phyloP scores from a whole-genome alignment of 2,888 invertebrate species.

The Epirrhoe tristata region DNA sequence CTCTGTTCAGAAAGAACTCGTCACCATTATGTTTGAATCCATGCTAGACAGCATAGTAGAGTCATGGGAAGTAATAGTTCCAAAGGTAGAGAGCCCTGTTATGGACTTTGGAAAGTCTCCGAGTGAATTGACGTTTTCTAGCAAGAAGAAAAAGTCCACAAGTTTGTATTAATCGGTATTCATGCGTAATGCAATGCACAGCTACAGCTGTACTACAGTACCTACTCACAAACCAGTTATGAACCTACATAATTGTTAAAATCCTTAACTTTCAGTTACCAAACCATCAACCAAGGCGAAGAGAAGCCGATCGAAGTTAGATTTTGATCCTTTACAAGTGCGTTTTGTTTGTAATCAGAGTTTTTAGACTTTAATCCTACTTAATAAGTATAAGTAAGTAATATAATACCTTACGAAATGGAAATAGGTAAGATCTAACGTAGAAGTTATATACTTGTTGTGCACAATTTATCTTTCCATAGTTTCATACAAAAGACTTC shows the following conservation, averaged over 20 bases:
- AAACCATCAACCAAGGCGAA: conserved; percentile 41
- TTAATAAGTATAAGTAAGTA: too few species aligned
- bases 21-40: conserved; percentile 70
- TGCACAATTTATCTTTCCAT: neutral
- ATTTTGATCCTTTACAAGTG: conserved; percentile 55
- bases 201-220: too few species aligned
- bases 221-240: too few species aligned
- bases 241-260: neutral
- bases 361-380: neutral
- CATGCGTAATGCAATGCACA: neutral
- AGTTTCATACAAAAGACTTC: conserved; percentile 9
- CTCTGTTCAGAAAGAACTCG: conserved; percentile 66
- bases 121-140: conserved; percentile 59
- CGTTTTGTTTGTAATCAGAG: neutral
- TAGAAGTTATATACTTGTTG: too few species aligned
- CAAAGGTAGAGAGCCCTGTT: conserved; percentile 55
- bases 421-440: neutral
- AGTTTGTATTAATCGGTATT: conserved; percentile 13
- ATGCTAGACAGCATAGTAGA: conserved; percentile 72
- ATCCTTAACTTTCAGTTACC: conserved; percentile 10
- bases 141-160: conserved; percentile 60
- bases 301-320: conserved; percentile 60
- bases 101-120: conserved; percentile 54
- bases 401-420: neutral
- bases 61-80: conserved; percentile 67